Base-by-base conservation (phyloP, 2,113 vertebrate species). In the Cariama cristata region DNA sequence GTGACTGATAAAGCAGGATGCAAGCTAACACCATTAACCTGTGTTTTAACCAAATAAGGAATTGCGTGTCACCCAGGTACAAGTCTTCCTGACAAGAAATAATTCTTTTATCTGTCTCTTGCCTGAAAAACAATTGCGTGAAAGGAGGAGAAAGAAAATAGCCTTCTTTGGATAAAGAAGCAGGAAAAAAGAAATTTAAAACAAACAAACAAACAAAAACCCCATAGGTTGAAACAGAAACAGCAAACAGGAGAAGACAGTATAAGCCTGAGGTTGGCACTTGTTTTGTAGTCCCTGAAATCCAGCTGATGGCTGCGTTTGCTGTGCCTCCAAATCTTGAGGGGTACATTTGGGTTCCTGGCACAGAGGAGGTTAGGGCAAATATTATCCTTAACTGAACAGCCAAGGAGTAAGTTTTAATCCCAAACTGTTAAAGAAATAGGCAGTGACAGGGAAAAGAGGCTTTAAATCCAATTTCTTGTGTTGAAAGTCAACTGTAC, bases 81-180 rank as follows among this genome's bases (percentile, higher is more conserved):
- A 69, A 88, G 83, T 53, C 69, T 86, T 83, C 60, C 79, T 97
- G 79, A 71, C 86, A 89, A 47, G 77, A 88, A 96, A 52, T 79
- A 95, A 52, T 86, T 55, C 87, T 97, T 97, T 96, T 60, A 92
- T 96, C 86, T 96, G n/a, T 90, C 67, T 94, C 59, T 79, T 97
- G 56, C 53, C 74, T 79, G 77, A 82, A 95, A 87, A 88, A 32
- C 38, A 92, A 68, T 84, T 56, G 45, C 66, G 42, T 94, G 83
- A 79, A 85, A 91, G 68, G 47, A 58, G 71, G 44, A 96, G 94
- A 89, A 93, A 75, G 45, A 90, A 84, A 93, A 90, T 62, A 86
- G 40, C 47, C 76, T 92, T 77, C 67, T 79, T 96, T 93, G 56
- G 76, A 60, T 94, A 63, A 80, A 94, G 53, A 94, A 62, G 26